Base-by-base conservation (phyloP, 2,113 vertebrate species). In the Saguinus imperator region DNA sequence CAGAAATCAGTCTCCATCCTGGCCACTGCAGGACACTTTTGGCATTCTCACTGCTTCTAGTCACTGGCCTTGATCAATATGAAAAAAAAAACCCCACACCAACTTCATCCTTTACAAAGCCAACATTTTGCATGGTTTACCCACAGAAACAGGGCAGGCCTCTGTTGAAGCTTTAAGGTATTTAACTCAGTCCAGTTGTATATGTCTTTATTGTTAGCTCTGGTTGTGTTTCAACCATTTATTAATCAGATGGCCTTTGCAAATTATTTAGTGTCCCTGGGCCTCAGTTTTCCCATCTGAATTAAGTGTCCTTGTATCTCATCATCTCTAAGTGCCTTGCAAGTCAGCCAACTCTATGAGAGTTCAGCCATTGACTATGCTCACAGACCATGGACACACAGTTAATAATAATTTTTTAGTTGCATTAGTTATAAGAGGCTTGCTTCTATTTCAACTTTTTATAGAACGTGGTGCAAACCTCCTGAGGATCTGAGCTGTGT, bases 321-420 rank as follows among this genome's bases (percentile, higher is more conserved):
- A 81, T 91, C 1, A 37, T 76, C 29, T 84, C 79, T 48, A 94
- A 68, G 40, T 75, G 17, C 29, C 45, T 88, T 70, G 40, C 32
- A 70, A 75, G 82, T 89, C 25, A 75, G 32, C 61, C 68, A 83
- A 2, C 11, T 68, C 7, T 29, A 8, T 23, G n/a, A 55, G 32
- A 94, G 2, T 55, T 92, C 61, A 80, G 45, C 48, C 80, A 37
- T 32, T 94, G 50, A 66, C 8, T 40, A 55, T 48, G 17, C 43
- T 81, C 37, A 93, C 3, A 84, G 35, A 32, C 32, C 10, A 29
- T 25, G 40, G 40, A 32, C 23, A 50, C 48, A 68, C 0, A 88
- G 61, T 79, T 81, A 96, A 57, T 72, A 57, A 81, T 84, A 88
- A 93, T 55, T 80, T 68, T 68, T 84, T n/a, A 40, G 25, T 93